phyloP scores from a whole-genome alignment of 1,140 invertebrate species.

The Thalassaphorura encarpata region DNA sequence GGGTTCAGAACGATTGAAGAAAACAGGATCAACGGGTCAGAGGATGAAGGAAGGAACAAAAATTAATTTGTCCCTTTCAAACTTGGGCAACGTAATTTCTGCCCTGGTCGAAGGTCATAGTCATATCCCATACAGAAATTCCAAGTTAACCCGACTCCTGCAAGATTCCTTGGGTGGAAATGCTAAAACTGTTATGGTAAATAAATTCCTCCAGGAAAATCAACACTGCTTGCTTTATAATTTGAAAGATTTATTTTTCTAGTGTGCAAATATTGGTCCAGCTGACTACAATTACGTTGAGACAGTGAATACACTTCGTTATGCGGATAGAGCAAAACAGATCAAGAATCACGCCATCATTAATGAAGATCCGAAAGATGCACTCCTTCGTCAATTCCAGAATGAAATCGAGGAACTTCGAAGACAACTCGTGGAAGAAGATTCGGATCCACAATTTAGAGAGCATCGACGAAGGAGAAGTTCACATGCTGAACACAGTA shows the following conservation, averaged over 20 bases:
- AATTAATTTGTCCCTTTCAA: constrained; percentile 89
- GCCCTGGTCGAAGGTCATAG: constrained; percentile 85
- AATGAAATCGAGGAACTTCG: constrained; percentile 88
- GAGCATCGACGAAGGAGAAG: background rate
- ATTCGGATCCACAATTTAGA: constrained; percentile 31
- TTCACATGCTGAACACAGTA: no score
- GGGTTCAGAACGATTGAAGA: constrained; percentile 79
- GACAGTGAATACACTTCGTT: constrained; percentile 90
- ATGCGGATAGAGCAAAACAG: constrained; percentile 94
- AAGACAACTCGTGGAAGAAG: constrained; percentile 63
- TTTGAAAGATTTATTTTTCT: constrained; percentile 16
- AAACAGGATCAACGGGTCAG: constrained; percentile 80
- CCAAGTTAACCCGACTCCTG: constrained; percentile 80
- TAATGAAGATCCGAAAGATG: constrained; percentile 98
- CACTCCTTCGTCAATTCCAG: constrained; percentile 88
- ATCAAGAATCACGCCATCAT: constrained; percentile 93
- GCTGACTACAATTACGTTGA: constrained; percentile 96
- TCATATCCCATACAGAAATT: constrained; percentile 91
- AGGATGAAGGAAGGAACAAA: constrained; percentile 88
- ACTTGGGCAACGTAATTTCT: constrained; percentile 89
- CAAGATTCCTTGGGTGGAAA: constrained; percentile 94
- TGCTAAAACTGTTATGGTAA: constrained; percentile 90
- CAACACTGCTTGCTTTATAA: background rate
- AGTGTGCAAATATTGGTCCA: constrained; percentile 89
- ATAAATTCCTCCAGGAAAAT: constrained; percentile 3